Conservation (phyloP, 2,113 vertebrate species). For the Columbina picui region DNA sequence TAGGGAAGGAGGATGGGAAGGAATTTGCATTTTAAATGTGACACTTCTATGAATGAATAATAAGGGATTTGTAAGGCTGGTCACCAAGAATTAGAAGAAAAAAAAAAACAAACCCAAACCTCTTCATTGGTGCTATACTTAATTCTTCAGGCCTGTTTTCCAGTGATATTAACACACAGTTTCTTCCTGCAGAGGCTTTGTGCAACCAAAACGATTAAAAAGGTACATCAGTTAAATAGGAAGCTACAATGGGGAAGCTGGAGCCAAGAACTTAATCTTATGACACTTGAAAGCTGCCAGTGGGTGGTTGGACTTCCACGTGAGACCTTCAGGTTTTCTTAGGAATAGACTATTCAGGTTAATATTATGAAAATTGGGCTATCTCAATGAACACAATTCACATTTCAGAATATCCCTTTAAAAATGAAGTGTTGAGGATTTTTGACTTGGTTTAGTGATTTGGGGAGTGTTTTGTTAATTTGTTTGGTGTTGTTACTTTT, state of each 20-base stretch:
- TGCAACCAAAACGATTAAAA: not conserved
- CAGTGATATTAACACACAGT: slow-evolving; percentile 27
- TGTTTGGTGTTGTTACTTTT: not conserved
- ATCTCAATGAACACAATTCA: not conserved
- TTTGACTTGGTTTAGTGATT: rapidly evolving
- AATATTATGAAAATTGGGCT: not conserved
- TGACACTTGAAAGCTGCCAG: not conserved
- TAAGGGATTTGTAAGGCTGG: slow-evolving; percentile 51
- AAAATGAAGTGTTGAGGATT: not conserved
- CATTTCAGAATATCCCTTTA: not conserved
- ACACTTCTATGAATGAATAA: slow-evolving; percentile 39
- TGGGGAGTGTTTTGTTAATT: too few relatives aligned
- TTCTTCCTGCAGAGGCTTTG: not conserved
- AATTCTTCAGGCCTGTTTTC: slow-evolving; percentile 54
- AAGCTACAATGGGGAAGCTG: not conserved
- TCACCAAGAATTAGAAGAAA: slow-evolving; percentile 28
- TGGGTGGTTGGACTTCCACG: not conserved
- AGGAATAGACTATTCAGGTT: not conserved
- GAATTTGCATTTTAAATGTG: slow-evolving; percentile 63
- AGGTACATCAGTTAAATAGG: not conserved
- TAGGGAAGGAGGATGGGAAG: not conserved
- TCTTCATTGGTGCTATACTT: not conserved
- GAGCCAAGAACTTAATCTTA: not conserved
- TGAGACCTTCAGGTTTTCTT: not conserved
- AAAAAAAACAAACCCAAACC: not conserved